Evolutionary conservation across 1,140 invertebrate species (phyloP), one percentile per base, ranked within the genome.

Genomic region (Chironomus striatipennis): DNA sequence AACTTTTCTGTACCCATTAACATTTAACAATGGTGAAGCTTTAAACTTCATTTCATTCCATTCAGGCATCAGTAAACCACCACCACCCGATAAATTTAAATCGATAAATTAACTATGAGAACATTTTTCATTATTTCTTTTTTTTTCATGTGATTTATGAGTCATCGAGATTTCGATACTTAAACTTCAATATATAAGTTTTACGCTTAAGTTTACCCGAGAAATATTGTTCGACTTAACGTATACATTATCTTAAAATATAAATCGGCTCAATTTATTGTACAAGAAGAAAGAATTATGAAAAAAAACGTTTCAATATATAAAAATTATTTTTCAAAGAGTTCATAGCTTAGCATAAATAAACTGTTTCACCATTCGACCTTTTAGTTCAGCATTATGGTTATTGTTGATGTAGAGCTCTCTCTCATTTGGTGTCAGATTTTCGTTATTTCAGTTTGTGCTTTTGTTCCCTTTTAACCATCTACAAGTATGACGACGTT

Each of bases 341-440:
- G 47, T 57, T 57, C 47, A 57, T 57, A 57, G 47, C 9, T 57
- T 57, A 57, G 47, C 47, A 57, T 57, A 57, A 57, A 57, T 57
- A 57, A 57, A 57, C 47, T 57, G 47, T 57, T 57, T 57, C 47
- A 57, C 47, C 47, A 12, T 57, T 57, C 47, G 47, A 57, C 47
- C 47, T 57, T 57, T 57, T 57, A 57, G 47, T 57, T 57, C 47
- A 57, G 47, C 47, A 15, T 57, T 57, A 47, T 47, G 8, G n/a
- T 57, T 57, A n/a, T n/a, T 57, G 47, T n/a, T 57, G 47, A 57
- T 57, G 47, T 57, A 57, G 47, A 12, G n/a, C n/a, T 57, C 47
- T 47, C 47, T 47, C 43, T 57, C 47, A 57, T n/a, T 57, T 57
- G 47, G 47, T 57, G 47, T 57, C 47, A 57, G 47, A 57, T 57